Base-by-base conservation (phyloP, 2,113 vertebrate species). In the Phainopepla nitens region DNA sequence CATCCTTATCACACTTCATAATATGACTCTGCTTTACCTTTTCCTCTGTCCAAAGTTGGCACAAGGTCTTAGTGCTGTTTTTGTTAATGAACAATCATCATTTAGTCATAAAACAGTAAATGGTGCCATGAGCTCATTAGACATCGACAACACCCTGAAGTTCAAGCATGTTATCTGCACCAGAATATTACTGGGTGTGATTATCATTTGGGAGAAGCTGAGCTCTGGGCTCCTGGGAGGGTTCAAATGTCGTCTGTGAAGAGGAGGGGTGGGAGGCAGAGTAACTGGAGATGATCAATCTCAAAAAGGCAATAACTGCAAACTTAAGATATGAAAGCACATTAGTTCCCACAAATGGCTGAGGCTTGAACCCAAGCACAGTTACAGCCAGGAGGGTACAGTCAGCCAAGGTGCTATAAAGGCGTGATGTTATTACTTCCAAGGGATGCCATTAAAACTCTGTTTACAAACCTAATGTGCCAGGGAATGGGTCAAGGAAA, bases 401-500 rank as follows among this genome's bases (percentile, higher is more conserved):
- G 88, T 33, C 90, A 45, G 93, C 96, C 84, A 85, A 97, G 95
- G 97, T 97, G 94, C 96, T 96, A 65, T 92, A 93, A 97, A 97
- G 97, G 96, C 95, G 91, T 96, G 97, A 97, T 96, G 97, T 97
- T 97, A 96, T 98, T 97, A 97, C 97, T 95, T 97, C 87, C 93
- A 97, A 98, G 94, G 96, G 98, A 96, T 97, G 95, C 98, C 97
- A 97, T 98, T 98, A 98, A 98, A 98, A 95, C 94, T 97, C 97
- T 98, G 97, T 98, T 98, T 98, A 97, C 98, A 98, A 98, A 98
- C 96, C 94, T 65, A 95, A 97, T 97, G 97, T 98, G 98, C 98
- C 96, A 96, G 96, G 86, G 97, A 98, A 97, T 96, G 97, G 98
- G 97, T 97, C 96, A 97, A 96, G 96, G 97, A 94, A 98, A 98